Base-by-base conservation (phyloP, 2,113 vertebrate species). In the Madoqua kirkii region DNA sequence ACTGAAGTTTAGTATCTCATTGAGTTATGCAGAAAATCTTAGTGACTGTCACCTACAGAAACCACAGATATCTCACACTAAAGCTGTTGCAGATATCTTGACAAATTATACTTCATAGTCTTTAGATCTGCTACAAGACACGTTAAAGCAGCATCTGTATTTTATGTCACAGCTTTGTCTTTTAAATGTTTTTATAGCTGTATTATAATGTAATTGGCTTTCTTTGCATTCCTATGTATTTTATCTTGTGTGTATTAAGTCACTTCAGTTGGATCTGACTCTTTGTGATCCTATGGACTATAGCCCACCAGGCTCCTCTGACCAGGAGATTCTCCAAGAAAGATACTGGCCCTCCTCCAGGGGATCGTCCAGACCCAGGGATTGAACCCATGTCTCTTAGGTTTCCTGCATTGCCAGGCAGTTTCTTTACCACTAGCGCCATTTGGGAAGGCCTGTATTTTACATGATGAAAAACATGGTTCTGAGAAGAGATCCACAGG, bases 111-210 rank as follows among this genome's bases (percentile, higher is more conserved):
- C 60, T 86, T 96, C 48, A 91, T 36, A 45, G 78, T 88, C 84
- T 78, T 89, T 92, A 85, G 36, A 64, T 78, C 85, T 86, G 33
- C 36, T 45, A 92, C 33, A 92, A 71, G 92, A 91, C 48, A 36
- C 40, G 19, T 87, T 97, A 92, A 96, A 90, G 16, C 96, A 85
- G 48, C 45, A 86, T 55, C 86, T 91, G 33, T 3, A 59, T 90
- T 96, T 96, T 64, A 78, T 62, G 76, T 55, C 81, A 89, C 25
- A 89, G 50, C 54, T 86, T 13, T 67, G 57, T 21, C 89, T 96
- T 89, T 95, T 95, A 79, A 93, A 87, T 96, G 93, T 89, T 97
- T 97, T 87, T 79, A 84, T 96, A 90, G 60, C 33, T 91, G 1
- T 86, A 79, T 91, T 93, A 89, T 74, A 95, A 79, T 62, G 14